A percentile compares a stretch with the other conserved stretches of the same genome.
phyloP scores from a whole-genome alignment of 2,888 invertebrate genomes.

The Diogma glabrata region DNA sequence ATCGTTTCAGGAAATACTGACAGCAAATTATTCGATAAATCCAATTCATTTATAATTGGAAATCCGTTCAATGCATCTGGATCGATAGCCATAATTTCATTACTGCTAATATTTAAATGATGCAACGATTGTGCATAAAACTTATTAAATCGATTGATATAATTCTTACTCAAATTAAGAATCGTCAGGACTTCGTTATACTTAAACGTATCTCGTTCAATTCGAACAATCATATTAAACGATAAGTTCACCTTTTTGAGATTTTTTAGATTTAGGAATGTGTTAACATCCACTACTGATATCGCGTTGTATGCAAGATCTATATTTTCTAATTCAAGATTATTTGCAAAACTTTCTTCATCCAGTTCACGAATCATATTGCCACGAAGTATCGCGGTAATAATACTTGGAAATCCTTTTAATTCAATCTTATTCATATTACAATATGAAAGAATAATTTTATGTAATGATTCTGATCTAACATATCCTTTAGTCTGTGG shows the following conservation, averaged over 20 bases:
- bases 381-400: conserved; percentile 45
- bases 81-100: conserved; percentile 49
- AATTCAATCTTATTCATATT: conserved; percentile 47
- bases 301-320: conserved; percentile 58
- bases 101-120: conserved; percentile 49
- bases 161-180: conserved; percentile 54
- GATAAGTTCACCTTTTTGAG: conserved; percentile 55
- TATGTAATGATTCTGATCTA: conserved; percentile 42
- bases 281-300: conserved; percentile 44
- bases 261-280: conserved; percentile 46
- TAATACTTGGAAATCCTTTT: conserved; percentile 48
- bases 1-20: conserved; percentile 48
- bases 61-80: conserved; percentile 45
- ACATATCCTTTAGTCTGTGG: conserved; percentile 29
- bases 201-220: conserved; percentile 47
- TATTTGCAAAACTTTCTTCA: conserved; percentile 48
- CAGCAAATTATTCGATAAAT: conserved; percentile 55
- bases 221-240: conserved; percentile 49
- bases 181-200: conserved; percentile 47
- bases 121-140: conserved; percentile 46
- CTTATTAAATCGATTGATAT: conserved; percentile 45
- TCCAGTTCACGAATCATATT: conserved; percentile 50
- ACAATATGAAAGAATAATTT: conserved; percentile 49
- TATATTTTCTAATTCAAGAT: conserved; percentile 45
- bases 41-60: conserved; percentile 45